Evolutionary conservation across 1,140 invertebrate species (phyloP).

Genomic region (Drosophila orena): DNA sequence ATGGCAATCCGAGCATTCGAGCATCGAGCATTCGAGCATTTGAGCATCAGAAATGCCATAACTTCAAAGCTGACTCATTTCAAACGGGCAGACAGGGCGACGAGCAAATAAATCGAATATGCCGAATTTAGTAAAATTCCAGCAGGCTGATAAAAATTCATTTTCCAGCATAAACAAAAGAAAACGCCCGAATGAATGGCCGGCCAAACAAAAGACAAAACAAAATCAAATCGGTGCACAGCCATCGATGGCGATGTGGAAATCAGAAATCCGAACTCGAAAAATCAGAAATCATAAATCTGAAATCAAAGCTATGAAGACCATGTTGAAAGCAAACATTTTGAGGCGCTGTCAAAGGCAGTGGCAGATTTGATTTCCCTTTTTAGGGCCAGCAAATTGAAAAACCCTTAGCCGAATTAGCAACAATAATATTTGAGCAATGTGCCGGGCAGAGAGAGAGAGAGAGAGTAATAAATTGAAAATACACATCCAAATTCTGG

Average conservation of each 20-base stretch:
- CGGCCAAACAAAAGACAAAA: slow-evolving; percentile 19
- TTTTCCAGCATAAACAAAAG: slow-evolving; percentile 41
- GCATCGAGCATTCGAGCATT: background rate
- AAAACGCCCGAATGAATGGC: slow-evolving; percentile 18
- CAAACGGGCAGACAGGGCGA: slow-evolving; percentile 2
- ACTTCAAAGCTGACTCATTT: slow-evolving; percentile 37
- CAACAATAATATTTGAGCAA: slow-evolving; percentile 55
- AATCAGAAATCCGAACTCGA: background rate
- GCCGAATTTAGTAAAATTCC: slow-evolving; percentile 42
- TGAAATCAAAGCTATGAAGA: slow-evolving; percentile 5
- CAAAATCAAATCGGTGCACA: slow-evolving; percentile 17
- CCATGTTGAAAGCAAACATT: slow-evolving; percentile 34
- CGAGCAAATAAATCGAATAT: slow-evolving; percentile 36
- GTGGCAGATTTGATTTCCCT: slow-evolving; percentile 47
- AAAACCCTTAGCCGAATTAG: slow-evolving; percentile 61
- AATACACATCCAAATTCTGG: slow-evolving; percentile 38
- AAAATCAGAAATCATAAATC: no score
- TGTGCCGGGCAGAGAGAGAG: background rate
- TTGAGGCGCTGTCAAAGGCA: slow-evolving; percentile 38
- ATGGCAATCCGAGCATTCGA: slow-evolving; percentile 10
- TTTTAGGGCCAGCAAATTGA: slow-evolving; percentile 46
- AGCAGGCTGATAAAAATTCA: slow-evolving; percentile 27
- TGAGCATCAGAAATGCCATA: slow-evolving; percentile 12
- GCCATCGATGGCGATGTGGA: background rate
- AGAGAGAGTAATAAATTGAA: slow-evolving; percentile 50